Evolutionary conservation across 2,888 invertebrate species (phyloP).

Genomic region (Ochropleura plecta): DNA sequence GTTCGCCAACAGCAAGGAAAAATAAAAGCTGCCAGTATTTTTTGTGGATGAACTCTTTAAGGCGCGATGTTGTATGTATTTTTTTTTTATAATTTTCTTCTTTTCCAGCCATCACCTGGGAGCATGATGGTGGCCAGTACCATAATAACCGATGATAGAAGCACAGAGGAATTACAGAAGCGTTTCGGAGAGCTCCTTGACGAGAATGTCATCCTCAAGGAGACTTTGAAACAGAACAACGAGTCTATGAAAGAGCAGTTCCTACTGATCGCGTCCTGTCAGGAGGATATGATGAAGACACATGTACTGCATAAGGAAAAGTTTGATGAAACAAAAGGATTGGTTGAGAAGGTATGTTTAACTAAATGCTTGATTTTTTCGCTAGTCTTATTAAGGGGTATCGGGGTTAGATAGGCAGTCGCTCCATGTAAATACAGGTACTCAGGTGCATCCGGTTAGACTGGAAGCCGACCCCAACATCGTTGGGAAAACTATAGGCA

Average conservation of each 20-base stretch:
- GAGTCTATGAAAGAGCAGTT: slow-evolving; percentile 93
- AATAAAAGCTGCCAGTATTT: too few relatives aligned
- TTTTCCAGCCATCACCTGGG: slow-evolving; percentile 82
- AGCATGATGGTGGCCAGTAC: slow-evolving; percentile 87
- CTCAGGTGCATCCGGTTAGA: too few relatives aligned
- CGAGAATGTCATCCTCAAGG: slow-evolving; percentile 90
- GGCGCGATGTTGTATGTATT: too few relatives aligned
- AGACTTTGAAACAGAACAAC: slow-evolving; percentile 92
- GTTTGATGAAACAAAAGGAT: slow-evolving; percentile 92
- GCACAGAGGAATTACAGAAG: slow-evolving; percentile 87
- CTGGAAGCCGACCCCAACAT: too few relatives aligned
- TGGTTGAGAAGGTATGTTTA: slow-evolving; percentile 87
- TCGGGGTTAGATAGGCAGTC: too few relatives aligned
- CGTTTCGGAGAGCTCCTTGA: slow-evolving; percentile 89
- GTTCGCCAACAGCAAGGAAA: too few relatives aligned
- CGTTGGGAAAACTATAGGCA: too few relatives aligned
- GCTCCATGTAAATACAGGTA: too few relatives aligned
- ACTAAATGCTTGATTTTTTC: neutral
- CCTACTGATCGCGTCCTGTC: slow-evolving; percentile 91
- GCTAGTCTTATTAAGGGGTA: neutral
- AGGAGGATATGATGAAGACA: slow-evolving; percentile 92
- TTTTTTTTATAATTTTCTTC: neutral
- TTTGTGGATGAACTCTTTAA: too few relatives aligned
- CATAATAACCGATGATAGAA: slow-evolving; percentile 82
- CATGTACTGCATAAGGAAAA: slow-evolving; percentile 92